Evolutionary conservation across 2,888 invertebrate species (phyloP).

Genomic region (Neoaliturus tenellus): DNA sequence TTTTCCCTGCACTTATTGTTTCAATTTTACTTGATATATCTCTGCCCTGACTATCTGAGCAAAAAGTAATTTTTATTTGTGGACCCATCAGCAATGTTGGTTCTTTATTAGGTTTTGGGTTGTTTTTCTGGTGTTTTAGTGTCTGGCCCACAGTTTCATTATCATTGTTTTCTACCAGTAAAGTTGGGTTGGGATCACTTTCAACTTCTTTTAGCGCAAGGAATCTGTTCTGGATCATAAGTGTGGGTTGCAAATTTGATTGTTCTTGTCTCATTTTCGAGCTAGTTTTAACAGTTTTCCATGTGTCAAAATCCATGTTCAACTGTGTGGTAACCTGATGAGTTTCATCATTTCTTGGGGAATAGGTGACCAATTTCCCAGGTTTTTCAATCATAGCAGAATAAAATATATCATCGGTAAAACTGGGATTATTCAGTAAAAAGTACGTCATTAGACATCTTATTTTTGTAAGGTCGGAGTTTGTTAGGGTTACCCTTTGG

Average conservation of each 20-base stretch:
- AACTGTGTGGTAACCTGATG: background rate
- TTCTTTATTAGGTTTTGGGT: background rate
- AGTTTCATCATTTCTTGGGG: background rate
- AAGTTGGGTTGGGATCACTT: background rate
- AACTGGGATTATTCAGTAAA: background rate
- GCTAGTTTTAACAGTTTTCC: background rate
- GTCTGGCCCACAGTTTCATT: background rate
- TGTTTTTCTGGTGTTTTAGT: background rate
- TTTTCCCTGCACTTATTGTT: background rate
- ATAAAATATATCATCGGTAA: background rate
- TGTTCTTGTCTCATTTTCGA: background rate
- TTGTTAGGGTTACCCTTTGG: background rate
- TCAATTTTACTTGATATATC: background rate
- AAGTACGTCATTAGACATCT: constrained; percentile 7
- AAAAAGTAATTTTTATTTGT: background rate
- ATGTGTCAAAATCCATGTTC: background rate
- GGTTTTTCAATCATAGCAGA: background rate
- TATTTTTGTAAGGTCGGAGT: background rate
- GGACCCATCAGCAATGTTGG: background rate
- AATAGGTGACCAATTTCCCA: background rate
- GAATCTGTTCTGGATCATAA: background rate
- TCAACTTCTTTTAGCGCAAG: background rate
- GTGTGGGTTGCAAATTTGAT: background rate
- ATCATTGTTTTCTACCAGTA: background rate
- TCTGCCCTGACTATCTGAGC: constrained; percentile 1